A percentile compares a stretch with the other conserved stretches of the same genome.
phyloP scores from a whole-genome alignment of 2,797 vertebrate genomes.

The Cossypha dichroa region DNA sequence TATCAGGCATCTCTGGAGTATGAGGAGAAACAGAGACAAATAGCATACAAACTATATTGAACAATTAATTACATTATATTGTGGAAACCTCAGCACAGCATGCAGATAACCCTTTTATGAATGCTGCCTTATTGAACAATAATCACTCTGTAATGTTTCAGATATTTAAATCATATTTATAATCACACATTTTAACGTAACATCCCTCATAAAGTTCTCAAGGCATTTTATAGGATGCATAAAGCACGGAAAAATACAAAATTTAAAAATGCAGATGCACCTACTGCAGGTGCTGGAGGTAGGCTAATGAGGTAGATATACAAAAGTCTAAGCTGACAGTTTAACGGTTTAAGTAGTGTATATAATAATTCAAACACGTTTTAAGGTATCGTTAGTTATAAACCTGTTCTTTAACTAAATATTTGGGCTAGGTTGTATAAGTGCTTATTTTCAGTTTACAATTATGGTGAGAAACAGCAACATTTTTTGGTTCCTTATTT shows the following conservation, averaged over 20 bases:
- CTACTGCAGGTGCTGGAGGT: conserved; percentile 66
- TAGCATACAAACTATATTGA: conserved; percentile 64
- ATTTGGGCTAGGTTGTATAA: conserved; percentile 74
- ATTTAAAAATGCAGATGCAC: conserved; percentile 78
- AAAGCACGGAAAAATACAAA: conserved; percentile 77
- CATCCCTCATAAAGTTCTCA: conserved; percentile 81
- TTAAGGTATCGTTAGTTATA: conserved; percentile 70
- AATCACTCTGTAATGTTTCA: conserved; percentile 80
- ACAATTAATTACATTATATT: conserved; percentile 78
- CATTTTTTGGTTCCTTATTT: conserved; percentile 63
- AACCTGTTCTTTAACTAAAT: conserved; percentile 78
- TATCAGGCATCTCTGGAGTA: conserved; percentile 72
- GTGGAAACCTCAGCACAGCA: conserved; percentile 63
- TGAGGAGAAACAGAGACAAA: conserved; percentile 75
- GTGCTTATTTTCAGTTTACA: conserved; percentile 75
- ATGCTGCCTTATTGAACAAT: conserved; percentile 78
- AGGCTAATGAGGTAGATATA: conserved; percentile 82
- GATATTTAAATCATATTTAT: conserved; percentile 86
- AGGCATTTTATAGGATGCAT: conserved; percentile 79
- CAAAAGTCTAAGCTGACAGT: conserved; percentile 77
- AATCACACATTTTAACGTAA: conserved; percentile 81
- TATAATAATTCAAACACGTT: conserved; percentile 76
- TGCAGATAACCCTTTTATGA: conserved; percentile 76
- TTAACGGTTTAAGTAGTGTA: conserved; percentile 79
- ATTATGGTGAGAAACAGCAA: conserved; percentile 56